Percentiles rank a stretch among this genome's conserved stretches.
phyloP scores from a whole-genome alignment of 2,113 vertebrate species.

The Kobus ellipsiprymnus region DNA sequence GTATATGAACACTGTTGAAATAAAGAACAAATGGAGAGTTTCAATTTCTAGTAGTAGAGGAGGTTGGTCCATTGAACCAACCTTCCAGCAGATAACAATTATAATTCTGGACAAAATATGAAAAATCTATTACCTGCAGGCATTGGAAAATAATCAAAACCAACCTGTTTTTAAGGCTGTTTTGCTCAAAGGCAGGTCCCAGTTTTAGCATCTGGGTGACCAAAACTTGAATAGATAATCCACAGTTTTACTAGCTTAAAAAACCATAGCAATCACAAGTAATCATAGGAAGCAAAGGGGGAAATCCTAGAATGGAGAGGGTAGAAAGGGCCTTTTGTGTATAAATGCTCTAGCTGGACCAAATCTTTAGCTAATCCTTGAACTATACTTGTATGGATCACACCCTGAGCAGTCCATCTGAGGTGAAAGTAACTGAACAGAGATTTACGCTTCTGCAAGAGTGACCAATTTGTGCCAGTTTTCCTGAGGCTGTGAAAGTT shows the following conservation, averaged over 20 bases:
- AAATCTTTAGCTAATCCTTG: not conserved
- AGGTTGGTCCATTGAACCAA: not conserved
- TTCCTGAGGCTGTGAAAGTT: not conserved
- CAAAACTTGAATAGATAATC: not conserved
- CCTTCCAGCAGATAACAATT: not conserved
- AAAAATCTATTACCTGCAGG: not conserved
- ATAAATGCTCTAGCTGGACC: not conserved
- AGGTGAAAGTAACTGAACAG: not conserved
- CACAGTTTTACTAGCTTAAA: not conserved
- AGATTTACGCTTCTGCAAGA: not conserved
- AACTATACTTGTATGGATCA: not conserved
- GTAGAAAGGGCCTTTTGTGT: not conserved
- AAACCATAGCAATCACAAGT: not conserved
- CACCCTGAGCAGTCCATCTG: not conserved
- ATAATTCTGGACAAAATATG: not conserved
- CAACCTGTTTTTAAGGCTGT: not conserved
- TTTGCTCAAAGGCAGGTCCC: not conserved
- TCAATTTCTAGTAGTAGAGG: not conserved
- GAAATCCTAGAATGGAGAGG: not conserved
- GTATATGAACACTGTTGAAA: not conserved
- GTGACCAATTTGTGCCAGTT: not conserved
- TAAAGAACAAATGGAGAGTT: not conserved
- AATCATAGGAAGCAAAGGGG: not conserved
- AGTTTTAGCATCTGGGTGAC: not conserved
- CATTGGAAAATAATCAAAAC: not conserved